Percentiles rank a stretch among this genome's conserved stretches.
phyloP scores from a whole-genome alignment of 2,113 vertebrate species.

The Fregata magnificens region DNA sequence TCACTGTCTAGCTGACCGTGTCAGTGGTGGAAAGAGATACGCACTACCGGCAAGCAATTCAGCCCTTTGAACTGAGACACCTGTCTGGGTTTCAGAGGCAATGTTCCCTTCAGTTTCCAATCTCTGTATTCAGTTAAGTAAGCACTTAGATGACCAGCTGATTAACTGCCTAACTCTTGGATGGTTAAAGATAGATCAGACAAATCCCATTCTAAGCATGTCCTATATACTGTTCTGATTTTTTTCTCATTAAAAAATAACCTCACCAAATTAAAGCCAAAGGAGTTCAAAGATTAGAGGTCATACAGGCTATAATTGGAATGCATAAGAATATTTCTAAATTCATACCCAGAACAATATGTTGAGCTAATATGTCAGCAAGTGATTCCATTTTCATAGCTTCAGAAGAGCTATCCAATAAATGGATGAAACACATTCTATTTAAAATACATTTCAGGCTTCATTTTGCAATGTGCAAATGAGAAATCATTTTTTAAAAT shows the following conservation, averaged over 20 bases:
- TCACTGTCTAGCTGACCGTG: not conserved
- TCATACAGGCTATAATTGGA: not conserved
- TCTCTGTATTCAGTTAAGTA: not conserved
- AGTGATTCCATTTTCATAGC: not conserved
- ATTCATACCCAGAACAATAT: not conserved
- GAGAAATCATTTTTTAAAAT: not conserved
- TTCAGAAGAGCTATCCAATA: not conserved
- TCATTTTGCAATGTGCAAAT: conserved; percentile 29
- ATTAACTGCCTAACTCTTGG: not conserved
- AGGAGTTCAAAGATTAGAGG: not conserved
- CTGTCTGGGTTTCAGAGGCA: not conserved
- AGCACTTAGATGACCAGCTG: not conserved
- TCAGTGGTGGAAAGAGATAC: not conserved
- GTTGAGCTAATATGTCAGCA: conserved; percentile 5
- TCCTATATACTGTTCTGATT: not conserved
- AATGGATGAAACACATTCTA: not conserved
- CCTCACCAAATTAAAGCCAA: not conserved
- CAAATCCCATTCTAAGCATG: not conserved
- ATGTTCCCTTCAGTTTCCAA: not conserved
- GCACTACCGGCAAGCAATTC: not conserved
- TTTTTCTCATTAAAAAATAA: conserved; percentile 17
- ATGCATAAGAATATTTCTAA: not conserved
- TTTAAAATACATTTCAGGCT: conserved; percentile 29
- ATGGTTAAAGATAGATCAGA: not conserved
- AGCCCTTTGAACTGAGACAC: not conserved